A percentile compares a stretch with the other conserved stretches of the same genome.
Evolutionary conservation across 1,140 invertebrate genomes (phyloP).

Genomic region (Coenobita brevimanus): DNA sequence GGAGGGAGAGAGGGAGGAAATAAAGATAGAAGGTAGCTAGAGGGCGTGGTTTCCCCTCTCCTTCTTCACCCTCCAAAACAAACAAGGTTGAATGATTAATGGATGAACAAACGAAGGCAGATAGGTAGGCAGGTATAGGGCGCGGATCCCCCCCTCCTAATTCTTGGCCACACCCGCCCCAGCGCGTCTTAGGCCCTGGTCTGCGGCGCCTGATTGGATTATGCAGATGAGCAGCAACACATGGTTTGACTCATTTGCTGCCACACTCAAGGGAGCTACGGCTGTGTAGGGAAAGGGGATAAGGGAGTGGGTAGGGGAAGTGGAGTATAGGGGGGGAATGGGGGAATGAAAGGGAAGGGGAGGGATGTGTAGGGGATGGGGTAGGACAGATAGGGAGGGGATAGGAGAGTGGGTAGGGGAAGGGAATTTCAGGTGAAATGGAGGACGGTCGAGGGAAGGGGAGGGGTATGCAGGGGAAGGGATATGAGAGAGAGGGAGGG

Average conservation of each 20-base stretch:
- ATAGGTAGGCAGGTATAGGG: too few species aligned
- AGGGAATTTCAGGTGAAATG: too few species aligned
- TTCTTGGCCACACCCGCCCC: conserved; percentile 51
- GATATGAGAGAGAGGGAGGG: not conserved
- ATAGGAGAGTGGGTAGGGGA: not conserved
- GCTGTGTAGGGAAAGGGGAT: not conserved
- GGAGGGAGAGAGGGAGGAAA: too few species aligned
- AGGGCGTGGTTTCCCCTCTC: not conserved
- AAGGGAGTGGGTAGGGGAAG: not conserved
- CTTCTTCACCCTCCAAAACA: too few species aligned
- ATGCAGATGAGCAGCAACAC: conserved; percentile 70
- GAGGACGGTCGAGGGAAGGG: not conserved
- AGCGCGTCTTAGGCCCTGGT: conserved; percentile 51
- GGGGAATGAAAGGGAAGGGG: not conserved
- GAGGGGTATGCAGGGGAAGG: not conserved
- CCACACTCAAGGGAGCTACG: conserved; percentile 62
- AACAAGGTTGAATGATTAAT: too few species aligned
- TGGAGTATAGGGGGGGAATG: not conserved
- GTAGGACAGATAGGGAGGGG: too few species aligned
- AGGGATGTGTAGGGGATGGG: not conserved
- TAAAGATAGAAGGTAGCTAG: too few species aligned
- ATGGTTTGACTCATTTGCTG: conserved; percentile 70
- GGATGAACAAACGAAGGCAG: too few species aligned
- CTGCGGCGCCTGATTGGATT: conserved; percentile 68
- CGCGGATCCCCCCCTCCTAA: conserved; percentile 8